phyloP scores from a whole-genome alignment of 2,888 invertebrate genomes.

The Acanthosoma haemorrhoidale region DNA sequence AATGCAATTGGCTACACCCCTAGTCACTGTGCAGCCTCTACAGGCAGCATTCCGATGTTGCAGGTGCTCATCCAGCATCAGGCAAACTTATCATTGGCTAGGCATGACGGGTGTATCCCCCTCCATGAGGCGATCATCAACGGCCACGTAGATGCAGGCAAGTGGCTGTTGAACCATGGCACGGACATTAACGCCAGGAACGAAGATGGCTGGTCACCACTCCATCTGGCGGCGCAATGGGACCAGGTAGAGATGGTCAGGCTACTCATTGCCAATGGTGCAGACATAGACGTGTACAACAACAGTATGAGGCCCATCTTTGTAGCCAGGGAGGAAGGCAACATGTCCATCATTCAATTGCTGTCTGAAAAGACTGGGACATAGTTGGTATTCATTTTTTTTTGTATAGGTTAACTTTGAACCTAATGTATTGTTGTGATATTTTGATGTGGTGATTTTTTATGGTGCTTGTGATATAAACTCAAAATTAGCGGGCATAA shows the following conservation, averaged over 20 bases:
- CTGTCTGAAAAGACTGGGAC: too few relatives aligned
- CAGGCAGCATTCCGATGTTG: not conserved
- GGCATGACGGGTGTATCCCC: not conserved
- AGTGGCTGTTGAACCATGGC: not conserved
- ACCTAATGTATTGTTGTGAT: too few relatives aligned
- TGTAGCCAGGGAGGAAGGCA: not conserved
- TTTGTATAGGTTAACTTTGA: too few relatives aligned
- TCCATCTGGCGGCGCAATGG: not conserved
- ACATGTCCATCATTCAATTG: not conserved
- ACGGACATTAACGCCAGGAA: not conserved
- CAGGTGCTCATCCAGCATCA: not conserved
- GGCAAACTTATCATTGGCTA: not conserved
- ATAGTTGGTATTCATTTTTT: too few relatives aligned
- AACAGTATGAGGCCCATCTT: not conserved
- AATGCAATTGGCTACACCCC: not conserved
- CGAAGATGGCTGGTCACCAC: not conserved
- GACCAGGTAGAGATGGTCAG: not conserved
- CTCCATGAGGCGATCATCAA: constrained; percentile 2
- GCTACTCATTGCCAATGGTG: not conserved
- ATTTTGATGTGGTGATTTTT: too few relatives aligned
- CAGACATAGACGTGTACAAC: not conserved
- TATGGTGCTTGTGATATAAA: too few relatives aligned
- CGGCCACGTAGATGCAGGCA: not conserved
- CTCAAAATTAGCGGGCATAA: too few relatives aligned
- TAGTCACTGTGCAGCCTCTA: not conserved